Conservation (phyloP, 2,888 invertebrate species). For the Belgica antarctica region DNA sequence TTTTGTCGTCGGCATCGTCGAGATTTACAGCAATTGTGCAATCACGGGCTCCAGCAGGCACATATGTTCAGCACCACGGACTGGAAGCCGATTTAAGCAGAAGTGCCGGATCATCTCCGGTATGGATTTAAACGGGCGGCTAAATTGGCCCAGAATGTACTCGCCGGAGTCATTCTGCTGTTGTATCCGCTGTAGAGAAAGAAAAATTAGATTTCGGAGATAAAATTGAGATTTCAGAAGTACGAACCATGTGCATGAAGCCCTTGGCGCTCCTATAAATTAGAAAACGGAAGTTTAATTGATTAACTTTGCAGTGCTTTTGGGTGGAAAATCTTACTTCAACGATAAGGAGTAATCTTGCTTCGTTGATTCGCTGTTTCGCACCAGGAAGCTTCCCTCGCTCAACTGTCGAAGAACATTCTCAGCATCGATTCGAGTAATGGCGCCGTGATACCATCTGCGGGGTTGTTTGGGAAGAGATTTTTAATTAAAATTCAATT, state of each 20-base stretch:
- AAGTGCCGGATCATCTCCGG: slow-evolving; percentile 95
- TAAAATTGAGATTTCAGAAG: no score
- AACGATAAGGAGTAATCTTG: slow-evolving; percentile 91
- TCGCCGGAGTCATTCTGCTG: slow-evolving; percentile 70
- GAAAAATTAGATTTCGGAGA: no score
- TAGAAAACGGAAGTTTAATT: slow-evolving; percentile 10
- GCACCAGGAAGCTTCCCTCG: slow-evolving; percentile 91
- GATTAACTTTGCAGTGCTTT: not conserved
- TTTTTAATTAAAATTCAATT: slow-evolving; percentile 43
- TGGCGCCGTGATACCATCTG: slow-evolving; percentile 94
- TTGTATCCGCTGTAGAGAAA: slow-evolving; percentile 90
- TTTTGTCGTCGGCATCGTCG: not conserved
- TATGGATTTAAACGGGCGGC: slow-evolving; percentile 86
- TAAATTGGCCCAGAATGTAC: slow-evolving; percentile 88
- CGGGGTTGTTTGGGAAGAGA: slow-evolving; percentile 44
- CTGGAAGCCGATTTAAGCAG: slow-evolving; percentile 87
- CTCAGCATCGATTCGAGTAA: slow-evolving; percentile 89
- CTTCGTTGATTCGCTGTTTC: slow-evolving; percentile 90
- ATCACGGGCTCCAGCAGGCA: slow-evolving; percentile 88
- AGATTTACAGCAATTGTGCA: slow-evolving; percentile 69
- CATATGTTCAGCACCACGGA: slow-evolving; percentile 95
- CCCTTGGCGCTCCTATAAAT: slow-evolving; percentile 82
- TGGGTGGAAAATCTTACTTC: slow-evolving; percentile 72
- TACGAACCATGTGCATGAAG: slow-evolving; percentile 98
- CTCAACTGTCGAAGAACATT: slow-evolving; percentile 74